These are phyloP conservation scores for Melipona bicolor DNA, from an alignment of 2,888 invertebrate genomes.

Conservation along the genomic window DNA sequence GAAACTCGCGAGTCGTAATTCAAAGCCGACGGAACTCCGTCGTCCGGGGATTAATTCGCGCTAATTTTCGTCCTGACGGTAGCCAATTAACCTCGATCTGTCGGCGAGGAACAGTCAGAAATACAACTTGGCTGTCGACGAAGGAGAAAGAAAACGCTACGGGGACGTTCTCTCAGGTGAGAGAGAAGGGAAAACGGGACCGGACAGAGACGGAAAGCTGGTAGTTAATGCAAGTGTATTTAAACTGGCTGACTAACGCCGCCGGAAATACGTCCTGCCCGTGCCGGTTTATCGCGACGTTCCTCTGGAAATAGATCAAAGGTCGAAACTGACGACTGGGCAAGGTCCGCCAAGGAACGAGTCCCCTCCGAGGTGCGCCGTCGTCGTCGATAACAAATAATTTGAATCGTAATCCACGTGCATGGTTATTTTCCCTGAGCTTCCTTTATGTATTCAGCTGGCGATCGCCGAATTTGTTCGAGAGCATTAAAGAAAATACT, in stretches of 20 bases:
- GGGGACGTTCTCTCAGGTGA: slow-evolving; percentile 19
- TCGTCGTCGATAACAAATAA: not conserved
- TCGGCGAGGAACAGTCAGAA: slow-evolving; percentile 65
- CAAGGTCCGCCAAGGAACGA: slow-evolving; percentile 47
- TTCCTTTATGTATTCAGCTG: not conserved
- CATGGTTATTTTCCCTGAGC: not conserved
- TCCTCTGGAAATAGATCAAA: slow-evolving; percentile 70
- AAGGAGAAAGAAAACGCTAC: slow-evolving; percentile 27
- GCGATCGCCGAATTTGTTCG: not conserved
- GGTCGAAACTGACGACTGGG: slow-evolving; percentile 57
- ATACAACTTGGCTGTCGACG: slow-evolving; percentile 64
- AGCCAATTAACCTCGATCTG: slow-evolving; percentile 72
- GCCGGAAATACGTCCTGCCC: slow-evolving; percentile 73
- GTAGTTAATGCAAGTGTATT: slow-evolving; percentile 63
- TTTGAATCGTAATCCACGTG: not conserved
- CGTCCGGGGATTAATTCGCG: slow-evolving; percentile 59
- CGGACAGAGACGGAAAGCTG: slow-evolving; percentile 48
- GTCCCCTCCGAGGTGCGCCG: not conserved
- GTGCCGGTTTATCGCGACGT: slow-evolving; percentile 62
- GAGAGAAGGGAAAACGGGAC: slow-evolving; percentile 11
- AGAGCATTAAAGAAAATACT: no score
- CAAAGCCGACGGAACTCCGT: slow-evolving; percentile 40
- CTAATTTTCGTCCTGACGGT: slow-evolving; percentile 70
- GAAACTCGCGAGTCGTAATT: slow-evolving; percentile 45
- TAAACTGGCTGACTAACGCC: slow-evolving; percentile 72